phyloP scores from a whole-genome alignment of 2,888 invertebrate species.

The Trichogramma dendrolimi region DNA sequence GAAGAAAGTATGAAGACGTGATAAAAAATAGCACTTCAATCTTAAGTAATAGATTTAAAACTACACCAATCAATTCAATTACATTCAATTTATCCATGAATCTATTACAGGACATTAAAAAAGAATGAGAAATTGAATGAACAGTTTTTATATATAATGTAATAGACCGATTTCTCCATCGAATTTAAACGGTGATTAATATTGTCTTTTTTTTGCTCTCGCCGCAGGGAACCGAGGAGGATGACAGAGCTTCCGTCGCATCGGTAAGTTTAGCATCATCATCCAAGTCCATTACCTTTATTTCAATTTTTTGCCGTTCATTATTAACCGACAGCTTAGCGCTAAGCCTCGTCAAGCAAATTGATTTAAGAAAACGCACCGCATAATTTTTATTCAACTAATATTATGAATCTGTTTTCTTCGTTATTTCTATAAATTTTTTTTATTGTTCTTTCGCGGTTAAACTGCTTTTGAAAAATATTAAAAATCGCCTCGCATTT shows the following conservation, averaged over 20 bases:
- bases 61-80: too few relatives aligned
- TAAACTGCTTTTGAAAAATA: neutral
- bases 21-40: too few relatives aligned
- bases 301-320: constrained; percentile 15
- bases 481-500: neutral
- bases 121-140: neutral
- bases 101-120: neutral
- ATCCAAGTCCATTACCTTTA: constrained; percentile 20
- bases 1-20: too few relatives aligned
- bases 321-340: constrained; percentile 25
- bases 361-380: constrained; percentile 15
- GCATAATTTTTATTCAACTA: constrained; percentile 14
- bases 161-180: neutral
- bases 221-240: constrained; percentile 66
- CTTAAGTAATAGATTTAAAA: too few relatives aligned
- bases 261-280: constrained; percentile 62
- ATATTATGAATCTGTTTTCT: neutral
- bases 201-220: constrained; percentile 49
- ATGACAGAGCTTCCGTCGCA: constrained; percentile 66
- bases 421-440: too few relatives aligned
- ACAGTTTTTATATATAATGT: constrained; percentile 4
- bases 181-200: constrained; percentile 16
- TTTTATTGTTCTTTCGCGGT: too few relatives aligned
- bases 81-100: too few relatives aligned
- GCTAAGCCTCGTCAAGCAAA: constrained; percentile 14